Conservation (phyloP, 2,888 invertebrate genomes). For the Philereme vetulata region DNA sequence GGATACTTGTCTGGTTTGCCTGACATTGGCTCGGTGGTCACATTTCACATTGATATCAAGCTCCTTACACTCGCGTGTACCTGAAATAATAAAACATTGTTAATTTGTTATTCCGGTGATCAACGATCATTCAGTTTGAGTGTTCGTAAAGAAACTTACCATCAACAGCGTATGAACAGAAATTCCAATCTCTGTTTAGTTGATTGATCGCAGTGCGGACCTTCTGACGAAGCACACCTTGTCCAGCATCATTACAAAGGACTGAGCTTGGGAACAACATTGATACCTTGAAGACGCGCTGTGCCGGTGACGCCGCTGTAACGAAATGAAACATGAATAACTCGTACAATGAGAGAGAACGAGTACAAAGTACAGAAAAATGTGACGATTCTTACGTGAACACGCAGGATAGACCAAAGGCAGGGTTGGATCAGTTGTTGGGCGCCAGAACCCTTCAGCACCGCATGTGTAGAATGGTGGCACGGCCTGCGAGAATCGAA, state of each 20-base stretch:
- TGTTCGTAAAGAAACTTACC: conserved; percentile 73
- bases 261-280: conserved; percentile 99
- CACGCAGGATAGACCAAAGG: conserved; percentile 96
- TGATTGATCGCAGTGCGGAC: conserved; percentile 95
- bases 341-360: conserved; percentile 18
- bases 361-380: neutral
- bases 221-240: conserved; percentile 94
- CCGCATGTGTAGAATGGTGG: conserved; percentile 99
- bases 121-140: neutral
- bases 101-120: too few species aligned
- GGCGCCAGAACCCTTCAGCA: conserved; percentile 99
- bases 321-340: conserved; percentile 10
- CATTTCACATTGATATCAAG: conserved; percentile 96
- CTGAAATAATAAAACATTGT: conserved; percentile 52
- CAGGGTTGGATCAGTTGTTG: conserved; percentile 90
- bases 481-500: conserved; percentile 95
- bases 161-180: conserved; percentile 95
- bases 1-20: conserved; percentile 86
- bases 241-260: conserved; percentile 97
- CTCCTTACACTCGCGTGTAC: conserved; percentile 94
- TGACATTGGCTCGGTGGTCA: conserved; percentile 88
- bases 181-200: conserved; percentile 97
- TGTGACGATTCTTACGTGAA: conserved; percentile 86
- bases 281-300: conserved; percentile 95
- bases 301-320: conserved; percentile 93